phyloP scores from a whole-genome alignment of 2,888 invertebrate genomes.

The Trachelus tabidus region DNA sequence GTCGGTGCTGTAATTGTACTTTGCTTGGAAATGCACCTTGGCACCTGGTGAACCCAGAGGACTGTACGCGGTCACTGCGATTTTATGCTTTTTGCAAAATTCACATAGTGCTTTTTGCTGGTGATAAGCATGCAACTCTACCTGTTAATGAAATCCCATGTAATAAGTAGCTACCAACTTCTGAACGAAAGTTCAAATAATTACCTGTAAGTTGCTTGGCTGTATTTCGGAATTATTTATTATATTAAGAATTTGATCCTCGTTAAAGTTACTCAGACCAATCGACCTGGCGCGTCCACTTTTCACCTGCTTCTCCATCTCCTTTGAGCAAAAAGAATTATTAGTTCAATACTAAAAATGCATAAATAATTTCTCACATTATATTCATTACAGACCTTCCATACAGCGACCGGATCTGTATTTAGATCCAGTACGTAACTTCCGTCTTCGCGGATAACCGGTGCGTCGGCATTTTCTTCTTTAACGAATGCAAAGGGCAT shows the following conservation, averaged over 20 bases:
- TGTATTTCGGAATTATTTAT: conserved; percentile 72
- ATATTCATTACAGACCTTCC: conserved; percentile 71
- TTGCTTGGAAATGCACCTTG: conserved; percentile 72
- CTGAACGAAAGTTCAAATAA: neutral
- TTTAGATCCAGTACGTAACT: conserved; percentile 71
- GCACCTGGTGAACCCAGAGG: conserved; percentile 81
- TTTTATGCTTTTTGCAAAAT: conserved; percentile 73
- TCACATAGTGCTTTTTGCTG: conserved; percentile 76
- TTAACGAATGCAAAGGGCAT: conserved; percentile 77
- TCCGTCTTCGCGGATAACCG: conserved; percentile 70
- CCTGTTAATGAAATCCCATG: conserved; percentile 46
- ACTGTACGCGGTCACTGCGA: conserved; percentile 78
- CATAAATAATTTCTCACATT: neutral
- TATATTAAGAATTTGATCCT: conserved; percentile 74
- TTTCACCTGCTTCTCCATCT: conserved; percentile 77
- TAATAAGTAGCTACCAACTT: neutral
- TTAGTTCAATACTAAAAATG: neutral
- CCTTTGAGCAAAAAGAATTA: conserved; percentile 64
- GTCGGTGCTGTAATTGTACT: conserved; percentile 72
- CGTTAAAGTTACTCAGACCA: conserved; percentile 85
- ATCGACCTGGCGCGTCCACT: conserved; percentile 76
- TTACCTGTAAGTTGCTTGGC: conserved; percentile 76
- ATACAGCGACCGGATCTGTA: conserved; percentile 76
- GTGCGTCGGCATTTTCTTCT: conserved; percentile 69
- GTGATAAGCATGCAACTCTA: conserved; percentile 82